Base-by-base conservation (phyloP, 2,888 invertebrate species). In the Lymantria dispar region DNA sequence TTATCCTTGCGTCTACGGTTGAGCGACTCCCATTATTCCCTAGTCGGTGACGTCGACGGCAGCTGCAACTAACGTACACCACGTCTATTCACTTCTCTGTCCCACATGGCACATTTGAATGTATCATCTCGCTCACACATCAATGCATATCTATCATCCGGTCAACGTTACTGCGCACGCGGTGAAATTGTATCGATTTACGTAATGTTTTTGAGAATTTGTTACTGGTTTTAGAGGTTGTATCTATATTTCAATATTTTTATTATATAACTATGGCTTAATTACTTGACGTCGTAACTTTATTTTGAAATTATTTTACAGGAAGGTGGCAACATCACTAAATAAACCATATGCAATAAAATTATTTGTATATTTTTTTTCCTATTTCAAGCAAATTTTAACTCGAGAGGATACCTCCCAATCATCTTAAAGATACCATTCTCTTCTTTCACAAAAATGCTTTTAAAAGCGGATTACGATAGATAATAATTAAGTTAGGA, bases 41-140 rank as follows among this genome's bases (percentile, higher is more conserved):
- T 85, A 83, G 83, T 82, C 76, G 72, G 80, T 88, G 89, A 90
- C 88, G 89, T 87, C 74, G 72, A 62, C 78, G 88, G 80, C 90
- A 90, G 90, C 90, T 91, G 90, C 90, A 83, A 68, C 85, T 78
- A 87, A 88, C 87, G 87, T 85, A 83, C 79, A 76, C 76, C 72
- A 76, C 72, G 71, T 60, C 56, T 74, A 52, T 59, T 37, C 53
- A 51, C 62, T 38, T 84, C 87, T 70, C 84, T 64, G 57, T 90
- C 83, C 70, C 56, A 58, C 80, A 48, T 54, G 52, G 49, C 58
- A 48, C 30, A 56, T 56, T 49, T 29, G 44, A 60, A 29, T 61
- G 29, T 52, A 45, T 66, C 56, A 50, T 86, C 84, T 74, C 79
- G 58, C 47, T 88, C 69, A 46, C 56, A 62, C 77, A 48, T 48